Percentiles rank a stretch among this genome's conserved stretches.
These are phyloP conservation scores for Scalopus aquaticus DNA, from an alignment of 2,113 vertebrate genomes.

Conservation along the genomic window DNA sequence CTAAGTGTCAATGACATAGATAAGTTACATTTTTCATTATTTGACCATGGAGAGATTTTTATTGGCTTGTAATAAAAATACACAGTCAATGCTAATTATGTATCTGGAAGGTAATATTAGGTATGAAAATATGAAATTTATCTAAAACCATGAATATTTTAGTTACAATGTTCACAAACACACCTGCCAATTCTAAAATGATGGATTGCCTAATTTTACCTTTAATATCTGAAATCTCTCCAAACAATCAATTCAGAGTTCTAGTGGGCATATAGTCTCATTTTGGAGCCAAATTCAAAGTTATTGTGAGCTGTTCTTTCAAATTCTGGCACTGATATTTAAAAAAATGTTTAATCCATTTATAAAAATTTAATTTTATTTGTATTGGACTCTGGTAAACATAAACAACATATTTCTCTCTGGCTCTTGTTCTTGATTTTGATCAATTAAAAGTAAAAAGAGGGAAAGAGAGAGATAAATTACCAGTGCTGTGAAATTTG, in stretches of 20 bases:
- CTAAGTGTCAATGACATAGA: neutral
- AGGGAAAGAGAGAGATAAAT: neutral
- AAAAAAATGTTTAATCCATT: neutral
- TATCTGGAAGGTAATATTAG: neutral
- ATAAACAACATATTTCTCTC: constrained; percentile 7
- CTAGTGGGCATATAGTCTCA: neutral
- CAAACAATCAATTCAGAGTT: constrained; percentile 26
- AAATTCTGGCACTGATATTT: neutral
- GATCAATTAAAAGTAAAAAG: neutral
- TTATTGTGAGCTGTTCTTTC: neutral
- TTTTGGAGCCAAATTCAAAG: neutral
- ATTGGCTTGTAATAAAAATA: neutral
- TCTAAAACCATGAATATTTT: constrained; percentile 36
- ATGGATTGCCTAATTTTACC: neutral
- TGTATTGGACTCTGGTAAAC: neutral
- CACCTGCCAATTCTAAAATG: neutral
- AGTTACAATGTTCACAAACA: neutral
- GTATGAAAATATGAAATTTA: constrained; percentile 20
- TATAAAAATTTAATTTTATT: constrained; percentile 1
- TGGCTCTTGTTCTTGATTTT: neutral
- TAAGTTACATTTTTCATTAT: constrained; percentile 42
- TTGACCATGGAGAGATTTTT: neutral
- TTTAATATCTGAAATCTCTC: constrained; percentile 24
- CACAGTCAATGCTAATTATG: neutral
- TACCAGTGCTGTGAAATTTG: neutral